These are phyloP conservation scores for Leptoclinus maculatus DNA, from an alignment of 2,797 vertebrate species.

Conservation along the genomic window DNA sequence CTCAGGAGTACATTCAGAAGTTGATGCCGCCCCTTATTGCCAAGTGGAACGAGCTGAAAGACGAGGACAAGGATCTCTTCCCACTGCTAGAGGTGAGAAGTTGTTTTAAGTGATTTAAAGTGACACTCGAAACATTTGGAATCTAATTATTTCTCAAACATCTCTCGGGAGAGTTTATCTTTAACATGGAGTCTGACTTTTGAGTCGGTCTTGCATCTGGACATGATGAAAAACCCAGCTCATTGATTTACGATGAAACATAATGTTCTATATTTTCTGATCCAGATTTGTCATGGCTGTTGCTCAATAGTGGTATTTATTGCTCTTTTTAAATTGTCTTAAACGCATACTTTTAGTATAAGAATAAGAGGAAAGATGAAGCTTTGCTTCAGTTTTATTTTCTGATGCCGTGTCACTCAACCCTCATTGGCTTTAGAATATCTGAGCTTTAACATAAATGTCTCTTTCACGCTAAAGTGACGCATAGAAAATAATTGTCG, in stretches of 20 bases:
- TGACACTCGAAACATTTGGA: too few species aligned
- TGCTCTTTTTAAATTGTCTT: background rate
- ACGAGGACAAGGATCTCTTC: slow-evolving; percentile 96
- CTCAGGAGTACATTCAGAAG: slow-evolving; percentile 95
- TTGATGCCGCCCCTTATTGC: slow-evolving; percentile 96
- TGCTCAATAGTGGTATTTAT: background rate
- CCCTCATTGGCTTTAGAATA: too few species aligned
- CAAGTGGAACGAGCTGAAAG: slow-evolving; percentile 97
- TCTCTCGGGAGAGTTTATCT: background rate
- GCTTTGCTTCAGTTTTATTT: too few species aligned
- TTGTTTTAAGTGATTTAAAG: background rate
- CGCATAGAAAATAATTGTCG: too few species aligned
- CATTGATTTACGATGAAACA: slow-evolving; percentile 74
- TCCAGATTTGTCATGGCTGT: slow-evolving; percentile 39
- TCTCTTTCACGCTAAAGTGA: too few species aligned
- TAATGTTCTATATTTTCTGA: slow-evolving; percentile 72
- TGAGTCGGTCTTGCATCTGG: slow-evolving; percentile 41
- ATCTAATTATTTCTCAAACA: too few species aligned
- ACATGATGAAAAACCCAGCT: slow-evolving; percentile 75
- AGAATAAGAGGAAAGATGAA: background rate
- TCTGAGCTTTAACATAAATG: too few species aligned
- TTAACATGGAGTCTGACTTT: background rate
- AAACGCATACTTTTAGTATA: background rate
- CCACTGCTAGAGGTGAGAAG: slow-evolving; percentile 90
- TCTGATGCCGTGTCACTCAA: too few species aligned